phyloP scores from a whole-genome alignment of 2,797 vertebrate species.

The Caiman crocodilus region DNA sequence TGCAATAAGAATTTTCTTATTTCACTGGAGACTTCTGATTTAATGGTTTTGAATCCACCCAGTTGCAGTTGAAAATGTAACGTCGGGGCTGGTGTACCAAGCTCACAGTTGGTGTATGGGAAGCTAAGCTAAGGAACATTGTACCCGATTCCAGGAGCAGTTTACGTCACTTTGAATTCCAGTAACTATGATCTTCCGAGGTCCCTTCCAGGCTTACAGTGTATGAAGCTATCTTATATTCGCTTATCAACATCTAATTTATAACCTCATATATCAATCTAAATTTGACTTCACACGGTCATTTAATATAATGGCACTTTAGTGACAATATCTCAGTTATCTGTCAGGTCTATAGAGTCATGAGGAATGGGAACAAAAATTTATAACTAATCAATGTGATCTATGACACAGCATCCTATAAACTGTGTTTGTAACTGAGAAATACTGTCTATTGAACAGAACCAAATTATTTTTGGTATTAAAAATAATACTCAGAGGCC shows the following conservation, averaged over 20 bases:
- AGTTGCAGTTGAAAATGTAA: neutral
- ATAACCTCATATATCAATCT: neutral
- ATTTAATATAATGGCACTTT: neutral
- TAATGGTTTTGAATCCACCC: neutral
- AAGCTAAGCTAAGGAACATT: rapidly evolving
- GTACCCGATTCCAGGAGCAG: neutral
- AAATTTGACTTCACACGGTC: no score
- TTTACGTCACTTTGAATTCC: neutral
- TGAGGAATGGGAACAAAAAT: neutral
- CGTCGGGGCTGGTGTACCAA: rapidly evolving
- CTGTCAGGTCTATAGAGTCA: neutral
- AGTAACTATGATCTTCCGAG: no score
- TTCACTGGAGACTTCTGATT: neutral
- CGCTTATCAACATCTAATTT: neutral
- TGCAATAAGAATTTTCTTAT: neutral
- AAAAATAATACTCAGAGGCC: neutral
- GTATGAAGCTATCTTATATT: neutral
- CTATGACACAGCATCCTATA: neutral
- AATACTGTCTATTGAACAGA: neutral
- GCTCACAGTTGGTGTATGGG: rapidly evolving
- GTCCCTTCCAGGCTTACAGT: no score
- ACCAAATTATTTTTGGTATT: neutral
- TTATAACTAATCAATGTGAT: neutral
- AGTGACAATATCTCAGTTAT: neutral
- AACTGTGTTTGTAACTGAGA: neutral